Evolutionary conservation across 1,140 invertebrate genomes (phyloP).

Genomic region (Orius laevigatus): DNA sequence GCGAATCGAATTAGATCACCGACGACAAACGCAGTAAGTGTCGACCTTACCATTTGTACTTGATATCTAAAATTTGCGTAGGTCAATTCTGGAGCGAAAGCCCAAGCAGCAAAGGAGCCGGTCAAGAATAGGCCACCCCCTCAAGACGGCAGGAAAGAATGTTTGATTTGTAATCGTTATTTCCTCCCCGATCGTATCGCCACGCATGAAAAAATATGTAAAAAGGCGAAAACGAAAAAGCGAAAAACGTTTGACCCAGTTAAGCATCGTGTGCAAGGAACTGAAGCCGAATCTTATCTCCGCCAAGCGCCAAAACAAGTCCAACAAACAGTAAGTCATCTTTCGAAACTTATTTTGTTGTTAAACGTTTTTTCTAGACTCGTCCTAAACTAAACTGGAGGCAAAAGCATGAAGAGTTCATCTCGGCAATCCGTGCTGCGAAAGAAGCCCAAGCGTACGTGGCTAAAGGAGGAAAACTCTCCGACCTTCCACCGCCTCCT

Average conservation of each 20-base stretch:
- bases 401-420: slow-evolving; percentile 84
- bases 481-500: slow-evolving; percentile 79
- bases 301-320: slow-evolving; percentile 24
- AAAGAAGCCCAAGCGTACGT: slow-evolving; percentile 73
- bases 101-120: neutral
- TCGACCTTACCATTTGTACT: too few species aligned
- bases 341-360: neutral
- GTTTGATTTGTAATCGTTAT: slow-evolving; percentile 47
- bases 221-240: slow-evolving; percentile 54
- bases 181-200: slow-evolving; percentile 63
- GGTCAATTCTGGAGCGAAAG: too few species aligned
- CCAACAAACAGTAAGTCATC: neutral
- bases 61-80: too few species aligned
- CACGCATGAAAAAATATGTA: slow-evolving; percentile 69
- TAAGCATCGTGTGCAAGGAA: slow-evolving; percentile 69
- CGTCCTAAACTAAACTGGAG: slow-evolving; percentile 51
- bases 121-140: neutral
- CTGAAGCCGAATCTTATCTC: slow-evolving; percentile 66
- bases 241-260: slow-evolving; percentile 74
- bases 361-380: slow-evolving; percentile 12
- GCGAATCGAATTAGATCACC: too few species aligned
- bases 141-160: slow-evolving; percentile 12
- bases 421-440: slow-evolving; percentile 71
- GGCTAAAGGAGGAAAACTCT: slow-evolving; percentile 67
- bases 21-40: too few species aligned